Base-by-base conservation (phyloP, 2,113 vertebrate species). In the Aix galericulata region DNA sequence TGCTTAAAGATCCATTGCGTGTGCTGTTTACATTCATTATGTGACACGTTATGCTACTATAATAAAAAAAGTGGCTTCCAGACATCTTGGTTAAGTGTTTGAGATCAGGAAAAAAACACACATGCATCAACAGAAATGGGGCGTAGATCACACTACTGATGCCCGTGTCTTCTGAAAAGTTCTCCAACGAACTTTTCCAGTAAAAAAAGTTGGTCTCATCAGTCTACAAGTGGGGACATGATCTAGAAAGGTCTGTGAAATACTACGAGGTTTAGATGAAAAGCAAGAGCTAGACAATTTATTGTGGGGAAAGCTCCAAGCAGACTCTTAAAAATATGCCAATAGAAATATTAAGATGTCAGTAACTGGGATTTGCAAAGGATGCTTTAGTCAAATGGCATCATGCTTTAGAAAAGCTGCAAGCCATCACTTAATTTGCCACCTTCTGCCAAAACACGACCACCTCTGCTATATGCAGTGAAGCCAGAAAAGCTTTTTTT, bases 81-180 rank as follows among this genome's bases (percentile, higher is more conserved):
- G 67, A 48, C 8, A 22, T 23, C 59, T 62, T 78, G 38, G 23
- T 71, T 38, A 44, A 44, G 14, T 17, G 36, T 1, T 48, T 6
- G 11, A 18, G 7, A 13, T 4, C 26, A 17, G 11, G 15, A 4
- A 16, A 52, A 58, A 9, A 7, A n/a, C n/a, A 27, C 25, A 14
- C 31, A 9, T 0, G 2, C 16, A 63, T 8, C 56, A 50, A 25
- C 63, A 62, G 11, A 13, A 11, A 6, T 1, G 5, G 3, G 6
- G 52, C 13, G 26, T 20, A 20, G 53, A n/a, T 6, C 6, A 9
- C 78, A 34, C 38, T 17, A 6, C 17, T 31, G 52, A 17, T 23
- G 29, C 10, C 14, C 8, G 13, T 11, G 11, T 34, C 44, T 40
- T 71, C 56, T 42, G 25, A 32, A 15, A 55, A 42, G 44, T 16